Conservation (phyloP, 2,888 invertebrate species). For the Leuctra nigra region DNA sequence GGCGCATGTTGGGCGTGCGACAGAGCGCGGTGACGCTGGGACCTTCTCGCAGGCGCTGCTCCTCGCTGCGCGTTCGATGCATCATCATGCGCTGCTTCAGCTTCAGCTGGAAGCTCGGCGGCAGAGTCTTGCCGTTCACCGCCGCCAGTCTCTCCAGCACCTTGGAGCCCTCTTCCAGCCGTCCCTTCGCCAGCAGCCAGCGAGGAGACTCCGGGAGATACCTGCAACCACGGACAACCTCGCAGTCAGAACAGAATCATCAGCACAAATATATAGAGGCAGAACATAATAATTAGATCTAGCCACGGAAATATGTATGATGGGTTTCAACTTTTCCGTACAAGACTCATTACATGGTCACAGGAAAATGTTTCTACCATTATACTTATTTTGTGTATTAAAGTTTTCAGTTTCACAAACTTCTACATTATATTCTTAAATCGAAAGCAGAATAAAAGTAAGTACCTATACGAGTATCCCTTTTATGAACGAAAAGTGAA, state of each 20-base stretch:
- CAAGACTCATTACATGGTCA: not conserved
- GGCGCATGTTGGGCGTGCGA: conserved; percentile 79
- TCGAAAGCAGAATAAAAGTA: no score
- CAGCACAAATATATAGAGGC: no score
- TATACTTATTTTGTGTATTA: no score
- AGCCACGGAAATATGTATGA: no score
- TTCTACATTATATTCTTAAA: no score
- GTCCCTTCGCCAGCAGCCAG: conserved; percentile 80
- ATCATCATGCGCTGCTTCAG: conserved; percentile 60
- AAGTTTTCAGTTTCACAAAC: no score
- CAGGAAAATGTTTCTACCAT: conserved; percentile 14
- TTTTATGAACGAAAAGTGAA: no score
- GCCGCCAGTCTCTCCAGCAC: conserved; percentile 71
- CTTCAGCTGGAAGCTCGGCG: conserved; percentile 62
- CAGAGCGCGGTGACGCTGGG: conserved; percentile 59
- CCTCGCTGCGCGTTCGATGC: conserved; percentile 49
- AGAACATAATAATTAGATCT: no score
- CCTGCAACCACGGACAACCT: conserved; percentile 36
- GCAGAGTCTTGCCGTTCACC: conserved; percentile 69
- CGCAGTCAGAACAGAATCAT: no score
- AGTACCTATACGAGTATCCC: no score
- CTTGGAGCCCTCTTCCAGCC: conserved; percentile 71
- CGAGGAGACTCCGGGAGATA: conserved; percentile 86
- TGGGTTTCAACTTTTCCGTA: no score
- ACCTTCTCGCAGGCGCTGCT: conserved; percentile 40